Evolutionary conservation across 2,888 invertebrate species (phyloP).

Genomic region (Apodemia duryi): DNA sequence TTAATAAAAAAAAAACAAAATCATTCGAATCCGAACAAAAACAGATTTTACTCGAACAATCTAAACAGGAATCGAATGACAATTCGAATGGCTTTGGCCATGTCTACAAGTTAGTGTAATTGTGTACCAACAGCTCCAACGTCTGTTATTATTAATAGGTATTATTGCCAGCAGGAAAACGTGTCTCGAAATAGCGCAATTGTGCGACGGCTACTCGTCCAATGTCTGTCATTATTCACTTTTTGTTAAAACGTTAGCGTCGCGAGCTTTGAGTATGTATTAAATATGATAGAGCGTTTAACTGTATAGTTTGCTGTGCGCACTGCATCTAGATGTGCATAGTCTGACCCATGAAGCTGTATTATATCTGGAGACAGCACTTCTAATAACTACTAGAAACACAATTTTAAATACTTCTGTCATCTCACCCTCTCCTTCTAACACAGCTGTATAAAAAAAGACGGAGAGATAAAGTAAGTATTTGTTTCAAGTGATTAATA

Average conservation of each 20-base stretch:
- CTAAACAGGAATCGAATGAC: conserved; percentile 3
- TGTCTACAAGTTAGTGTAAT: conserved; percentile 38
- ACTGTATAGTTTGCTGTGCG: background rate
- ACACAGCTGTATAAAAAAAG: too few species aligned
- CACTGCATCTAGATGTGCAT: too few species aligned
- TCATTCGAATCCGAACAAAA: background rate
- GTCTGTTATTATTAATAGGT: conserved; percentile 55
- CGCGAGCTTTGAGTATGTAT: conserved; percentile 22
- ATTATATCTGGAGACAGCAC: too few species aligned
- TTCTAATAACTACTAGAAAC: too few species aligned
- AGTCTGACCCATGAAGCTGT: too few species aligned
- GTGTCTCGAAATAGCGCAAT: conserved; percentile 65
- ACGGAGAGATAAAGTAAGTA: too few species aligned
- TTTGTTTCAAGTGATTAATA: too few species aligned
- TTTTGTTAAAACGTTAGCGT: conserved; percentile 52
- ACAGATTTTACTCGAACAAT: background rate
- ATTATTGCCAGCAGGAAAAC: conserved; percentile 66
- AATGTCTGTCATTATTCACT: conserved; percentile 60
- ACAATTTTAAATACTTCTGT: too few species aligned
- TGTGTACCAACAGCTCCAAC: conserved; percentile 38
- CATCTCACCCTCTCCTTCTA: too few species aligned
- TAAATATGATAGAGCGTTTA: background rate
- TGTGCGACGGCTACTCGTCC: conserved; percentile 48
- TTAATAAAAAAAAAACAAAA: too few species aligned
- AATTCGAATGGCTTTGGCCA: conserved; percentile 34